These are phyloP conservation scores for Apotomis capreana DNA, from an alignment of 2,888 invertebrate species.

Conservation along the genomic window DNA sequence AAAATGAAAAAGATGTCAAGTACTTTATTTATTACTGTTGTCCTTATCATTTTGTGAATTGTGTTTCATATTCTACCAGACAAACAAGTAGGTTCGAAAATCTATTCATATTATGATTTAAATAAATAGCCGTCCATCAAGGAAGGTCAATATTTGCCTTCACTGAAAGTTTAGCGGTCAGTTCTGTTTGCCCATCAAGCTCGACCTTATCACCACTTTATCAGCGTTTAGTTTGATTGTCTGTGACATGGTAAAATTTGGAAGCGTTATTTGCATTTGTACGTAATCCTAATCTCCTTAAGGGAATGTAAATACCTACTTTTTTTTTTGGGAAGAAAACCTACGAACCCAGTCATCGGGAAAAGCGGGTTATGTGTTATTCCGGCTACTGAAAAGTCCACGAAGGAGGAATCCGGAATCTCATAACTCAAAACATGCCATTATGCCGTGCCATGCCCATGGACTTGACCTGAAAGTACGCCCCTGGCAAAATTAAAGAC, in stretches of 20 bases:
- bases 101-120: constrained; percentile 1
- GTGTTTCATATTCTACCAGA: background rate
- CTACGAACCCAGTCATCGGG: too few species aligned
- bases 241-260: background rate
- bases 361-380: too few species aligned
- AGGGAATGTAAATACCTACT: too few species aligned
- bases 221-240: constrained; percentile 2
- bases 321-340: too few species aligned
- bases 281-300: too few species aligned
- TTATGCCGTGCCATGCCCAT: too few species aligned
- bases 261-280: too few species aligned
- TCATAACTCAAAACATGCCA: too few species aligned
- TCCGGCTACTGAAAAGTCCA: too few species aligned
- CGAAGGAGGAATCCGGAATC: too few species aligned
- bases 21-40: background rate
- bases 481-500: too few species aligned
- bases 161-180: background rate
- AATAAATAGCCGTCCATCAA: background rate
- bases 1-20: background rate
- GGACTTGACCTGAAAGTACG: too few species aligned
- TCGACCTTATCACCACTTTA: constrained; percentile 7
- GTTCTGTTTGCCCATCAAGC: constrained; percentile 13
- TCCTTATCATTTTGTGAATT: background rate
- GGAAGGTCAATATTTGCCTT: constrained; percentile 24
- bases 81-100: constrained; percentile 3